A percentile compares a stretch with the other conserved stretches of the same genome.
Conservation (phyloP, 1,140 invertebrate genomes). For the Monomorium pharaonis region DNA sequence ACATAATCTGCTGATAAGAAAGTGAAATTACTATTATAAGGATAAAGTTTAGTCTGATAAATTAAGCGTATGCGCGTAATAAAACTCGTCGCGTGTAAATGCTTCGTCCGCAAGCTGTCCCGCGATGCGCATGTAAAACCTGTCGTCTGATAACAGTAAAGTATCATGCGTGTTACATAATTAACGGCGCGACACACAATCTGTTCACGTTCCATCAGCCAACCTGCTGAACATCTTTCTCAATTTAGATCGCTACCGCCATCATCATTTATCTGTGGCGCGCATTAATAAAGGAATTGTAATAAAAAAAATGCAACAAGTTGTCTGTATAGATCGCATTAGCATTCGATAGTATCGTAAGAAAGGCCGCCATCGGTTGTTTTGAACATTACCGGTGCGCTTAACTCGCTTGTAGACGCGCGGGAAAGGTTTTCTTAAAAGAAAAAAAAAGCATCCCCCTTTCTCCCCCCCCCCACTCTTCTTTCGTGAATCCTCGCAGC, state of each 20-base stretch:
- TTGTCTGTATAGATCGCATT: slow-evolving; percentile 51
- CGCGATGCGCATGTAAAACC: background rate
- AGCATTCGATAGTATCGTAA: slow-evolving; percentile 56
- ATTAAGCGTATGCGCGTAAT: background rate
- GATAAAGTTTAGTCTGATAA: slow-evolving; percentile 21
- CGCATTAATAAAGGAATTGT: slow-evolving; percentile 66
- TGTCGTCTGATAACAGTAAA: background rate
- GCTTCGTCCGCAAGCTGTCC: background rate
- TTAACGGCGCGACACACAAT: slow-evolving; percentile 12
- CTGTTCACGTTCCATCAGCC: background rate
- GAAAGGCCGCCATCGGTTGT: slow-evolving; percentile 18
- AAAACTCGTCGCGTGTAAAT: background rate
- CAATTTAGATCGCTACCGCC: slow-evolving; percentile 20
- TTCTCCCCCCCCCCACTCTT: background rate
- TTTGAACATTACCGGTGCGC: background rate
- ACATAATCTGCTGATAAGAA: background rate
- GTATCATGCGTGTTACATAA: background rate
- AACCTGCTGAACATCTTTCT: background rate
- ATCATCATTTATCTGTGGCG: slow-evolving; percentile 50
- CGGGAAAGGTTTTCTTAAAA: slow-evolving; percentile 37
- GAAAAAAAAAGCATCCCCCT: slow-evolving; percentile 38
- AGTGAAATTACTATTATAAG: background rate
- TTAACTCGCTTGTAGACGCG: background rate
- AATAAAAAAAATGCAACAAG: slow-evolving; percentile 51
- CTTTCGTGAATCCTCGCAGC: slow-evolving; percentile 50